Conservation (phyloP, 2,113 vertebrate species). For the Struthio camelus region DNA sequence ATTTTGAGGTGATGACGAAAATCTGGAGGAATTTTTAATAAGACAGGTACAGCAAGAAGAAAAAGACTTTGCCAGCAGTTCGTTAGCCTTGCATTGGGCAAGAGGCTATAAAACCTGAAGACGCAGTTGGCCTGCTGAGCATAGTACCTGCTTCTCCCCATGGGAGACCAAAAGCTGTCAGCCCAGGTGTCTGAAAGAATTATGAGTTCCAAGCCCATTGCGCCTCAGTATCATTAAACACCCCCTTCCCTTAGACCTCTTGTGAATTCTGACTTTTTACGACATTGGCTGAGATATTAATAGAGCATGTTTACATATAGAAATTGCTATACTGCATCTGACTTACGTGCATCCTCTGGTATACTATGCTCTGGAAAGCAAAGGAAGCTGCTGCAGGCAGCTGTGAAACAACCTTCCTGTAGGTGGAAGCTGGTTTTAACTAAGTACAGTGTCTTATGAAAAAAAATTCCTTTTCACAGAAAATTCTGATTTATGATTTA, state of each 20-base stretch:
- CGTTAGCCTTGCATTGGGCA: neutral
- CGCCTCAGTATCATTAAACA: neutral
- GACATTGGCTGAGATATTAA: neutral
- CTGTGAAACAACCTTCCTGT: neutral
- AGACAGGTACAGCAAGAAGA: neutral
- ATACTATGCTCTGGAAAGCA: neutral
- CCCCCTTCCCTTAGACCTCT: neutral
- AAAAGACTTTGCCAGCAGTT: neutral
- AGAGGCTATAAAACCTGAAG: neutral
- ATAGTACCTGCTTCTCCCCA: neutral
- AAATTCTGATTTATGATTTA: neutral
- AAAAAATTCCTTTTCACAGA: neutral
- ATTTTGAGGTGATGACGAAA: neutral
- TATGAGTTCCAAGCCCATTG: neutral
- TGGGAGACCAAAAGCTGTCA: neutral
- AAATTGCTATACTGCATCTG: neutral
- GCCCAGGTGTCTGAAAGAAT: neutral
- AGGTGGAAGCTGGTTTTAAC: neutral
- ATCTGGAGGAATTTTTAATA: neutral
- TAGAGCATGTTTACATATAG: neutral
- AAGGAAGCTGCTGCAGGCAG: neutral
- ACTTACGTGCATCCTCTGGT: neutral
- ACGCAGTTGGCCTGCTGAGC: neutral
- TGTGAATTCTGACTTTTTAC: neutral
- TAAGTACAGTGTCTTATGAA: neutral